A percentile compares a stretch with the other conserved stretches of the same genome.
Conservation (phyloP, 2,888 invertebrate genomes). For the Zygogramma bicolorata region DNA sequence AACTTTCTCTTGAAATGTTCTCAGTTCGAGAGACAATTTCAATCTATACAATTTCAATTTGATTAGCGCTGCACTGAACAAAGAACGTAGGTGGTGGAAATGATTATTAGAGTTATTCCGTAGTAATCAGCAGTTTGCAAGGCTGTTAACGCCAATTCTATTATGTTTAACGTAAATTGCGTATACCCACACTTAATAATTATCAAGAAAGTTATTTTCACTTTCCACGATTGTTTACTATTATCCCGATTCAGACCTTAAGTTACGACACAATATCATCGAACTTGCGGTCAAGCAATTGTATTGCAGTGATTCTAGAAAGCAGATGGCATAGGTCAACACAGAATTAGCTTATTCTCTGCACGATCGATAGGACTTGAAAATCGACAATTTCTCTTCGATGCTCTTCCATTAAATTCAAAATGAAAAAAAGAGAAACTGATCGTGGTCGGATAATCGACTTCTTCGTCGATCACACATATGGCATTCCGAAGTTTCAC, state of each 20-base stretch:
- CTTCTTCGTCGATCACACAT: not conserved
- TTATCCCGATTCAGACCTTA: not conserved
- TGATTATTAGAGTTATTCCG: not conserved
- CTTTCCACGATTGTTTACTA: slow-evolving; percentile 15
- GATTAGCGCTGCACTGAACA: not conserved
- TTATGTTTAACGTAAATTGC: not conserved
- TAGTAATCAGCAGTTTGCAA: not conserved
- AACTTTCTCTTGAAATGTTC: not conserved
- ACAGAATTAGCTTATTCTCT: not conserved
- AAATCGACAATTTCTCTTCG: slow-evolving; percentile 18
- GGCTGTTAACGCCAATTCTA: not conserved
- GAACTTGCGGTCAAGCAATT: slow-evolving; percentile 18
- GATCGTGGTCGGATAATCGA: not conserved
- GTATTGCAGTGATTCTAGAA: slow-evolving; percentile 17
- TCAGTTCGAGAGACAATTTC: not conserved
- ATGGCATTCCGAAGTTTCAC: not conserved
- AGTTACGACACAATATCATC: slow-evolving; percentile 12
- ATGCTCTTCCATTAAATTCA: slow-evolving; percentile 11
- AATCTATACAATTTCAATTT: not conserved
- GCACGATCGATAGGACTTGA: not conserved
- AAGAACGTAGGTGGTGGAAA: not conserved
- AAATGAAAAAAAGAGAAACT: slow-evolving; percentile 30
- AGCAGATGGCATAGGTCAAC: slow-evolving; percentile 25
- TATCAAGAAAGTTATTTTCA: slow-evolving; percentile 12
- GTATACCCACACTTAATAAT: not conserved